Conservation (phyloP, 2,113 vertebrate species). For the Turdus rufiventris region DNA sequence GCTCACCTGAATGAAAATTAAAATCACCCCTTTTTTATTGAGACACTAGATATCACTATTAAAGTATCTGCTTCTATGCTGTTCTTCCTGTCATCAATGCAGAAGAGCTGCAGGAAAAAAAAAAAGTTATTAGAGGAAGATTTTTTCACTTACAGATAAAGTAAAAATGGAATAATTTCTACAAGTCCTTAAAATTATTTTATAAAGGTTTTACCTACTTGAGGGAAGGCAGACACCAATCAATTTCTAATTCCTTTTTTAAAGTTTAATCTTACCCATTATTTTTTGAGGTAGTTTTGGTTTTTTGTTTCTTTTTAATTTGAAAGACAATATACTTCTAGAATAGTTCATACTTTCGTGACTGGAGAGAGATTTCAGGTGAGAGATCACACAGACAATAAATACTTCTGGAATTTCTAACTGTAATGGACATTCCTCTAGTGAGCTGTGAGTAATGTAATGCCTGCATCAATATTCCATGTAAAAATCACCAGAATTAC, state of each 20-base stretch:
- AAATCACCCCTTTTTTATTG: not conserved
- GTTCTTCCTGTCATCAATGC: not conserved
- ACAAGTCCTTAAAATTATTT: not conserved
- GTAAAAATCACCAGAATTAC: slow-evolving; percentile 22
- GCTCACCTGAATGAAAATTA: not conserved
- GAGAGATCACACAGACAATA: not conserved
- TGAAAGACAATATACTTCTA: not conserved
- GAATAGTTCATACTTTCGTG: not conserved
- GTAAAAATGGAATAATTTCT: not conserved
- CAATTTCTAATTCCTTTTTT: not conserved
- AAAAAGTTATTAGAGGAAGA: not conserved
- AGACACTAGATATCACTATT: not conserved
- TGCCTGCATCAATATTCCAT: not conserved
- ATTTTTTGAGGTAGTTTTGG: not conserved
- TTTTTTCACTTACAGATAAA: not conserved
- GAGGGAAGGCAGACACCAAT: not conserved
- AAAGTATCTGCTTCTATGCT: not conserved
- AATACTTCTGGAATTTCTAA: not conserved
- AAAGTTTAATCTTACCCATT: not conserved
- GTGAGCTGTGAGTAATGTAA: not conserved
- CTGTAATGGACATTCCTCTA: not conserved
- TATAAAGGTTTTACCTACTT: not conserved
- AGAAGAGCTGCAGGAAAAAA: not conserved
- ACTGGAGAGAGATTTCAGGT: not conserved
- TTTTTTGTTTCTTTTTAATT: not conserved